Conservation (phyloP, 2,888 invertebrate species). For the Isoperla grammatica region DNA sequence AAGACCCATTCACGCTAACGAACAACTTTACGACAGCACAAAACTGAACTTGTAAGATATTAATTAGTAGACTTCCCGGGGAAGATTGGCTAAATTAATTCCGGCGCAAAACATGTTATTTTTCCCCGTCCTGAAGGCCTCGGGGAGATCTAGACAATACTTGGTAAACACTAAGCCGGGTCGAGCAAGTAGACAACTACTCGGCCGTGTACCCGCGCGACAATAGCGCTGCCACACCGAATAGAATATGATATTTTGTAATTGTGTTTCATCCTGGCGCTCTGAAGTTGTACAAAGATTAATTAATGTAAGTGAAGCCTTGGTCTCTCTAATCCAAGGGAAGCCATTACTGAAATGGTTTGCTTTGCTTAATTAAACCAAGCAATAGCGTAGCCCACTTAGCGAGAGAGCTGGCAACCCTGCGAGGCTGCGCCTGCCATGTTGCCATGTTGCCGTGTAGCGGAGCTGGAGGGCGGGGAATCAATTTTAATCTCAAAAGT, state of each 20-base stretch:
- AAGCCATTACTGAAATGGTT: slow-evolving; percentile 30
- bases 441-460: neutral
- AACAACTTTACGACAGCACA: too few species aligned
- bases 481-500: too few species aligned
- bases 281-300: slow-evolving; percentile 15
- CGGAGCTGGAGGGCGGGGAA: too few species aligned
- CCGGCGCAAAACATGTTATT: too few species aligned
- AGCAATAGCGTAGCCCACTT: slow-evolving; percentile 20
- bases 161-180: too few species aligned
- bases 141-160: too few species aligned
- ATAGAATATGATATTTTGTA: slow-evolving; percentile 10
- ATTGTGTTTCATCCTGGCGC: slow-evolving; percentile 13
- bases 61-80: too few species aligned
- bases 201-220: neutral
- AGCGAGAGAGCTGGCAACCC: neutral
- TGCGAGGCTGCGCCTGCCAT: neutral
- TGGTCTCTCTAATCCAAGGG: slow-evolving; percentile 27
- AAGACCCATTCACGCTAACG: too few species aligned
- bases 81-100: too few species aligned
- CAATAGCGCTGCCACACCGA: neutral
- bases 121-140: too few species aligned
- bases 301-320: slow-evolving; percentile 19
- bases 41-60: too few species aligned
- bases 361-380: slow-evolving; percentile 31
- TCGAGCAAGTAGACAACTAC: too few species aligned